These are phyloP conservation scores for Heptranchias perlo DNA, from an alignment of 2,113 vertebrate genomes.

Conservation along the genomic window DNA sequence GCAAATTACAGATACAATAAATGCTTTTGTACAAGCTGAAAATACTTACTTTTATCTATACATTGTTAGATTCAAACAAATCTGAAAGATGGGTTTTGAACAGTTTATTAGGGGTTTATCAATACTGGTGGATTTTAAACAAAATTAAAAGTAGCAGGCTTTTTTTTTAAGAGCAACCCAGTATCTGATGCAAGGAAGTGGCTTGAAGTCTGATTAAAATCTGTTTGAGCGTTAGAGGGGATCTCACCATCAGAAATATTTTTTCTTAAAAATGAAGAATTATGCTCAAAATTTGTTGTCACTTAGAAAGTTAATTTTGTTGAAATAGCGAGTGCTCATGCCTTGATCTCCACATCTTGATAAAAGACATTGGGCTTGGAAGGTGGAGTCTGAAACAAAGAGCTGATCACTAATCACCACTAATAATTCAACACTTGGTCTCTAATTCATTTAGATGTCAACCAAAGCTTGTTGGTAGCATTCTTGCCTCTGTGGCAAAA, in stretches of 20 bases:
- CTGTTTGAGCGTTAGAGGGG: neutral
- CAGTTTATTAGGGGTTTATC: neutral
- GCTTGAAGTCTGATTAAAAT: neutral
- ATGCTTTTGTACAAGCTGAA: neutral
- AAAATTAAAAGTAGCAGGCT: neutral
- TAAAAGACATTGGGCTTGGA: neutral
- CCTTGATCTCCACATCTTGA: too few relatives aligned
- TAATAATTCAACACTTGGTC: neutral
- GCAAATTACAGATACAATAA: constrained; percentile 24
- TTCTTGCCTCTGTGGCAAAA: neutral
- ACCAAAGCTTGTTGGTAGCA: neutral
- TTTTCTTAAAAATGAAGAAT: neutral
- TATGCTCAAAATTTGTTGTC: neutral
- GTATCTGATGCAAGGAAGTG: neutral
- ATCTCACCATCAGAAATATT: neutral
- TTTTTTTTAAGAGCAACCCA: too few relatives aligned
- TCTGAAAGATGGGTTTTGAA: neutral
- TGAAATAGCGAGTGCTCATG: neutral
- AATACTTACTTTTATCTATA: neutral
- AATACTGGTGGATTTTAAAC: too few relatives aligned
- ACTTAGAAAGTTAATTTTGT: neutral
- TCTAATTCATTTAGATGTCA: neutral
- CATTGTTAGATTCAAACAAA: neutral
- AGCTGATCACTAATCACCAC: neutral
- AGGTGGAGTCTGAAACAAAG: neutral